These are phyloP conservation scores for Ramphastos sulfuratus DNA, from an alignment of 2,113 vertebrate species.

Conservation along the genomic window DNA sequence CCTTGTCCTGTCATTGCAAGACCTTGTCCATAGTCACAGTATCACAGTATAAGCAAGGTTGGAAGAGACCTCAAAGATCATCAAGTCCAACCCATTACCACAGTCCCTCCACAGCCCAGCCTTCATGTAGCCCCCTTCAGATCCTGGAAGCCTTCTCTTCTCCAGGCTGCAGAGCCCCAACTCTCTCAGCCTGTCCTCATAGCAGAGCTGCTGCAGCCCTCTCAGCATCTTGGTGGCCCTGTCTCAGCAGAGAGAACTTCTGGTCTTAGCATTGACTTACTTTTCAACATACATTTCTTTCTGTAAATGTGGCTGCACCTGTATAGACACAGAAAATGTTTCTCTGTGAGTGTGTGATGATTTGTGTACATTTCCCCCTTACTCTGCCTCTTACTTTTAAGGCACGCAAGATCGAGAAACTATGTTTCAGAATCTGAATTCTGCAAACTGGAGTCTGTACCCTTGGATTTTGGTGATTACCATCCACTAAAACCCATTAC, in stretches of 20 bases:
- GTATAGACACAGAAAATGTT: accelerated
- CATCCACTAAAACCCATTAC: constrained; percentile 95
- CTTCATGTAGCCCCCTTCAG: too few relatives aligned
- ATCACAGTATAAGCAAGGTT: too few relatives aligned
- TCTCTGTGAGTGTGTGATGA: neutral
- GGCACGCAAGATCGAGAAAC: constrained; percentile 85
- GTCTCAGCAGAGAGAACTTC: neutral
- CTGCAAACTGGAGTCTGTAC: constrained; percentile 74
- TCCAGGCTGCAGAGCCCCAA: too few relatives aligned
- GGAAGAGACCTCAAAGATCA: too few relatives aligned
- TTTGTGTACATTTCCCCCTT: neutral
- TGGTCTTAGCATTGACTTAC: neutral
- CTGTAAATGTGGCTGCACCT: neutral
- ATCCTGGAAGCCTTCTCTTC: too few relatives aligned
- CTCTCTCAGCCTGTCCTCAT: too few relatives aligned
- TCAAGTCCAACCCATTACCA: too few relatives aligned
- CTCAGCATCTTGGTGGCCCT: neutral
- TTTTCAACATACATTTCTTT: neutral
- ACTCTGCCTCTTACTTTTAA: constrained; percentile 56
- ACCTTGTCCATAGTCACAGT: too few relatives aligned
- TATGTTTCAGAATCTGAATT: constrained; percentile 84
- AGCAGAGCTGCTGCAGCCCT: too few relatives aligned
- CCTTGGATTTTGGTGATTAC: constrained; percentile 88
- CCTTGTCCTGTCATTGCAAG: too few relatives aligned
- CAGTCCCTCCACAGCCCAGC: too few relatives aligned